Evolutionary conservation across 2,888 invertebrate species (phyloP).

Genomic region (Arge pagana): DNA sequence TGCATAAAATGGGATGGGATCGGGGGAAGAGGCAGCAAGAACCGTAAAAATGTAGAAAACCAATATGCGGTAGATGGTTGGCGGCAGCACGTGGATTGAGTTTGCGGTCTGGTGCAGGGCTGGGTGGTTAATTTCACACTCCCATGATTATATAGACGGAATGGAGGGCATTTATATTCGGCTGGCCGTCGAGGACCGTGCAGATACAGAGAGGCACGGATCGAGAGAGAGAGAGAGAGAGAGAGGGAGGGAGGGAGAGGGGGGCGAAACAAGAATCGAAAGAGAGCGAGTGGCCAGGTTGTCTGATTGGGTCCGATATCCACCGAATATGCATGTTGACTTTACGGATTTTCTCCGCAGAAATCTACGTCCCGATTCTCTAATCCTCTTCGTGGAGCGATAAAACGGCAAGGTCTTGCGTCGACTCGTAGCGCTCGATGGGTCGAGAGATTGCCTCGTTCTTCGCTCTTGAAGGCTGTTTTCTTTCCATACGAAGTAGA

Average conservation of each 20-base stretch:
- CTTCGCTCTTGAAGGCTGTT: conserved; percentile 41
- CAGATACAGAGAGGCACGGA: no score
- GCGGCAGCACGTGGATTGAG: conserved; percentile 32
- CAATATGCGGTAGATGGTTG: conserved; percentile 14
- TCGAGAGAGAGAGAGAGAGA: no score
- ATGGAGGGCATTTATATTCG: conserved; percentile 53
- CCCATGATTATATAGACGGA: conserved; percentile 55
- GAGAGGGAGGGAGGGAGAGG: no score
- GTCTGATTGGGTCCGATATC: conserved; percentile 49
- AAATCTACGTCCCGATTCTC: conserved; percentile 21
- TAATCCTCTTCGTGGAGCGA: conserved; percentile 24
- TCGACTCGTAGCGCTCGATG: conserved; percentile 49
- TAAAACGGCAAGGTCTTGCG: conserved; percentile 30
- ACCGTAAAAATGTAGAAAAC: conserved; percentile 15
- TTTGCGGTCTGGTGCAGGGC: conserved; percentile 50
- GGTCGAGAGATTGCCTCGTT: conserved; percentile 51
- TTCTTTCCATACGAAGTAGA: conserved; percentile 35
- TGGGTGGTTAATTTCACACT: conserved; percentile 56
- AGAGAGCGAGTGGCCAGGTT: conserved; percentile 34
- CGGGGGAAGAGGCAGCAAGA: not conserved
- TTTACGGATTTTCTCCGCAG: conserved; percentile 23
- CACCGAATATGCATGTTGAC: conserved; percentile 29
- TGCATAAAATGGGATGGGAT: no score
- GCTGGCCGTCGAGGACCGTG: conserved; percentile 29
- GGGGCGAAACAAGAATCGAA: no score